phyloP scores from a whole-genome alignment of 2,797 vertebrate species.

The Rhabdomys pumilio region DNA sequence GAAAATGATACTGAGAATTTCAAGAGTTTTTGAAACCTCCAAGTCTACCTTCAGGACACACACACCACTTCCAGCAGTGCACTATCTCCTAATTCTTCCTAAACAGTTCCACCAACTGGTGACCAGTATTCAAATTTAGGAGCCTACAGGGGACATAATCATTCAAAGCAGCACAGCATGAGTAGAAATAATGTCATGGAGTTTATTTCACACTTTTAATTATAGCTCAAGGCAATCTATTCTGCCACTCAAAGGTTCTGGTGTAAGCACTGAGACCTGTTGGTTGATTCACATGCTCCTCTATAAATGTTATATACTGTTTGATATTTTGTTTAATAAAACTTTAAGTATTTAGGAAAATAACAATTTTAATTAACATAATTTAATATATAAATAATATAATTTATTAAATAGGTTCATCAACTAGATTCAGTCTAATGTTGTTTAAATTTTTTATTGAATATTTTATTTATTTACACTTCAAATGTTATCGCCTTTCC shows the following conservation, averaged over 20 bases:
- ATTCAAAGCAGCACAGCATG: background rate
- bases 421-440: background rate
- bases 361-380: background rate
- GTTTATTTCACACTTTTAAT: conserved; percentile 32
- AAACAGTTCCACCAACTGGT: background rate
- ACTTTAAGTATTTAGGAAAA: conserved; percentile 1
- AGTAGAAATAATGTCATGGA: background rate
- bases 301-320: background rate
- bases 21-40: background rate
- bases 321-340: conserved; percentile 42
- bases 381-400: background rate
- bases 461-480: no score
- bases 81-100: background rate
- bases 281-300: background rate
- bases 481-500: no score
- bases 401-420: background rate
- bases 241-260: conserved; percentile 13
- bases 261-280: background rate
- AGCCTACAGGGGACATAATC: no score
- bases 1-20: background rate
- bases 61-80: background rate
- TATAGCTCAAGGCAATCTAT: background rate
- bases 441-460: background rate
- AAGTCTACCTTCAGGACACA: background rate
- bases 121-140: background rate